phyloP scores from a whole-genome alignment of 2,113 vertebrate species.

The Podiceps cristatus region DNA sequence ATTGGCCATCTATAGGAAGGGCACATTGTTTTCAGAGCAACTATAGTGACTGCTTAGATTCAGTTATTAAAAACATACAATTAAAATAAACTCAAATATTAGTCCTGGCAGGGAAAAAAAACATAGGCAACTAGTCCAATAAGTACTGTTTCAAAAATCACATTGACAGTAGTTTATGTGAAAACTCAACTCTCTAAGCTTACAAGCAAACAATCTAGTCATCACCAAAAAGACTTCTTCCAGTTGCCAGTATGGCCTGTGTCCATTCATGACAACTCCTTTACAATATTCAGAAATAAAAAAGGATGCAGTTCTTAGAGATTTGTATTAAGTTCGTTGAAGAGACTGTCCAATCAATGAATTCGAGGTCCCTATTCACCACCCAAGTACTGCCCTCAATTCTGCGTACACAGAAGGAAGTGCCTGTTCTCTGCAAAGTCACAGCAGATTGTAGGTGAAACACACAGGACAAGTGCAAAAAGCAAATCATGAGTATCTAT shows the following conservation, averaged over 20 bases:
- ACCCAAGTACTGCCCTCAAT: background rate
- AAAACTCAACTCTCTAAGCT: background rate
- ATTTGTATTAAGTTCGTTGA: background rate
- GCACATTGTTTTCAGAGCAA: background rate
- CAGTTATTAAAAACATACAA: background rate
- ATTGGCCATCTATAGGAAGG: background rate
- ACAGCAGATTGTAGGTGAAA: background rate
- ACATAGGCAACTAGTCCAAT: background rate
- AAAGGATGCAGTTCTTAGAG: background rate
- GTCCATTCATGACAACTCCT: background rate
- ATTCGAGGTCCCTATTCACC: fast-evolving
- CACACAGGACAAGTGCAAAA: background rate
- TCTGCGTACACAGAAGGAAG: background rate
- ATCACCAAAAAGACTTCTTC: background rate
- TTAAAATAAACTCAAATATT: background rate
- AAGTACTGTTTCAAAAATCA: background rate
- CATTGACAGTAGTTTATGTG: background rate
- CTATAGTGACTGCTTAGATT: fast-evolving
- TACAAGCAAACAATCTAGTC: background rate
- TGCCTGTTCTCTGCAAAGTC: background rate
- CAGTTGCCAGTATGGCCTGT: no score
- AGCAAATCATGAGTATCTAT: background rate
- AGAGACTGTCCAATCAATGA: background rate
- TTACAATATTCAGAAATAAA: background rate
- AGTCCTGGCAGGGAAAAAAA: fast-evolving